These are phyloP conservation scores for Balearica regulorum DNA, from an alignment of 2,797 vertebrate species.

Conservation along the genomic window DNA sequence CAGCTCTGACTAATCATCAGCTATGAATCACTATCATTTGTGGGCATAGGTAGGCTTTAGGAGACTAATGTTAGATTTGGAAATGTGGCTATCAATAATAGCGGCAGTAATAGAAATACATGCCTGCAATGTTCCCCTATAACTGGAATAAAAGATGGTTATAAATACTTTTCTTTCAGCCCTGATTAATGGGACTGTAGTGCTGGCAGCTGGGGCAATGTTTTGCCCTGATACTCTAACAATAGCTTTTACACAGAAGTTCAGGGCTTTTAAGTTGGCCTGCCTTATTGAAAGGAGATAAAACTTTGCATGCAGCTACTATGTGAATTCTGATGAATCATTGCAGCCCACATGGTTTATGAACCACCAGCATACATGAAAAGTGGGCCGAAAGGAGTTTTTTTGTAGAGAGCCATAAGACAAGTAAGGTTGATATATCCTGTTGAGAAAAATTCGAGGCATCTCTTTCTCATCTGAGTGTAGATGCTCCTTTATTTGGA, in stretches of 20 bases:
- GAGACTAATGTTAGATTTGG: neutral
- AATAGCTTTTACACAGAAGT: neutral
- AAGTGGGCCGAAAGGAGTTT: neutral
- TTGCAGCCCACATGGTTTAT: neutral
- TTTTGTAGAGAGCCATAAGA: neutral
- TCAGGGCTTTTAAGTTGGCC: neutral
- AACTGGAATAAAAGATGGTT: neutral
- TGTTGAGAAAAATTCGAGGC: neutral
- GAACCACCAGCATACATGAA: neutral
- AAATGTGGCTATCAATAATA: neutral
- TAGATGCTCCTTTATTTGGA: neutral
- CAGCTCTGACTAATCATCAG: neutral
- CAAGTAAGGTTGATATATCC: neutral
- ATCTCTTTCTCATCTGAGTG: neutral
- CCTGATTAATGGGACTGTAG: neutral
- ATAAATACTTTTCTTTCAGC: neutral
- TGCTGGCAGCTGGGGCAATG: neutral
- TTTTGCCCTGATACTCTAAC: neutral
- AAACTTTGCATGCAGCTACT: neutral
- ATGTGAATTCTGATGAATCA: conserved; percentile 24
- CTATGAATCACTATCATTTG: neutral
- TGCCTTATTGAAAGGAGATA: neutral
- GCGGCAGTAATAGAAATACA: neutral
- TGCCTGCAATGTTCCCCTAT: neutral
- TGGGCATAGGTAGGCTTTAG: neutral